phyloP scores from a whole-genome alignment of 2,113 vertebrate genomes.

The Pontoporia blainvillei region DNA sequence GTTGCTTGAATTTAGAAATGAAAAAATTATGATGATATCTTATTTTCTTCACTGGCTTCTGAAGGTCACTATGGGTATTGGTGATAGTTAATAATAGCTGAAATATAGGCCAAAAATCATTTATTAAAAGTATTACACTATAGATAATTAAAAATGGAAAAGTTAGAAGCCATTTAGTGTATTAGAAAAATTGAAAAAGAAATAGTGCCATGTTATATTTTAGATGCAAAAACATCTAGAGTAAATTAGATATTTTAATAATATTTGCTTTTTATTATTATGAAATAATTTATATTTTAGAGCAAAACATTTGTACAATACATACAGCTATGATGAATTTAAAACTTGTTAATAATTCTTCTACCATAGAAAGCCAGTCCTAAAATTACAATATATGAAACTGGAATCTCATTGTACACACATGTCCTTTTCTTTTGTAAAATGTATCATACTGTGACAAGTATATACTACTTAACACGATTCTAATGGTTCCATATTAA shows the following conservation, averaged over 20 bases:
- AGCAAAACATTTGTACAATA: background rate
- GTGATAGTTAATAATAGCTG: background rate
- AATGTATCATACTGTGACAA: background rate
- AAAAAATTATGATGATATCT: background rate
- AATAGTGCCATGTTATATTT: background rate
- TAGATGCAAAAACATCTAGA: background rate
- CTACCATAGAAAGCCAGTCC: background rate
- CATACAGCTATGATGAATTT: background rate
- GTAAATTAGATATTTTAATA: background rate
- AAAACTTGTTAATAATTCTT: background rate
- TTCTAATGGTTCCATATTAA: background rate
- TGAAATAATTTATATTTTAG: background rate
- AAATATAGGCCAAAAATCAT: background rate
- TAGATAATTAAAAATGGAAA: background rate
- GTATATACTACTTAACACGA: background rate
- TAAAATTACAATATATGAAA: background rate
- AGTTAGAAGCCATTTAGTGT: background rate
- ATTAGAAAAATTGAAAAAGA: background rate
- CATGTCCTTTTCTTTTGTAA: background rate
- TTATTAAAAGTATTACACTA: background rate
- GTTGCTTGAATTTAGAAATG: background rate
- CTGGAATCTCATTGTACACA: background rate
- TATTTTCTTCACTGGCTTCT: background rate
- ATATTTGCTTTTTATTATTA: background rate
- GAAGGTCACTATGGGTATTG: background rate